A percentile compares a stretch with the other conserved stretches of the same genome.
These are phyloP conservation scores for Pterois miles DNA, from an alignment of 2,797 vertebrate species.

Conservation along the genomic window DNA sequence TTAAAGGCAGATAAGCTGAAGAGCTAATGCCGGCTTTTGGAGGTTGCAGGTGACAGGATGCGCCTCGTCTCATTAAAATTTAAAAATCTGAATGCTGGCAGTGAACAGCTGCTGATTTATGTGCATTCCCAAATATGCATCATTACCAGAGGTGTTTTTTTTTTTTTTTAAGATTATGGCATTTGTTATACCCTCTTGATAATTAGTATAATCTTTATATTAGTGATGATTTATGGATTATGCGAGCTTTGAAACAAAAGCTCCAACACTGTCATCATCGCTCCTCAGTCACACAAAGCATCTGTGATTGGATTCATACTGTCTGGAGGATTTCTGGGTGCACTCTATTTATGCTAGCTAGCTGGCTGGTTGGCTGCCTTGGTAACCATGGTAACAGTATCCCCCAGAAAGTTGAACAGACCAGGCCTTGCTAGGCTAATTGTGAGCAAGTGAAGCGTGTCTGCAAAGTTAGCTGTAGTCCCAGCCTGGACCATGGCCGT, in stretches of 20 bases:
- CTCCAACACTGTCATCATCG: background rate
- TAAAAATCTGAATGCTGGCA: constrained; percentile 27
- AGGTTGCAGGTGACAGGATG: constrained; percentile 28
- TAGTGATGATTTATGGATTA: background rate
- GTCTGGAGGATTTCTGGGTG: constrained; percentile 62
- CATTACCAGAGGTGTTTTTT: background rate
- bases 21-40: constrained; percentile 47
- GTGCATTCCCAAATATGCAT: constrained; percentile 1
- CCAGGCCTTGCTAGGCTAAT: constrained; percentile 58
- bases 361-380: constrained; percentile 70
- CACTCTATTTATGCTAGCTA: constrained; percentile 70
- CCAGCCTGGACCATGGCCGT: constrained; percentile 1
- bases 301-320: constrained; percentile 26
- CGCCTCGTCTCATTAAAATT: constrained; percentile 45
- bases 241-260: background rate
- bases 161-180: background rate
- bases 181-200: constrained; percentile 3
- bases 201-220: background rate
- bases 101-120: constrained; percentile 33
- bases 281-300: constrained; percentile 6
- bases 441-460: constrained; percentile 74
- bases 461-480: constrained; percentile 53
- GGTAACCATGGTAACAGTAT: constrained; percentile 79
- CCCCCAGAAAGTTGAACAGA: constrained; percentile 69
- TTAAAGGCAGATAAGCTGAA: constrained; percentile 62